Conservation (phyloP, 2,888 invertebrate species). For the Melanotus villosus region DNA sequence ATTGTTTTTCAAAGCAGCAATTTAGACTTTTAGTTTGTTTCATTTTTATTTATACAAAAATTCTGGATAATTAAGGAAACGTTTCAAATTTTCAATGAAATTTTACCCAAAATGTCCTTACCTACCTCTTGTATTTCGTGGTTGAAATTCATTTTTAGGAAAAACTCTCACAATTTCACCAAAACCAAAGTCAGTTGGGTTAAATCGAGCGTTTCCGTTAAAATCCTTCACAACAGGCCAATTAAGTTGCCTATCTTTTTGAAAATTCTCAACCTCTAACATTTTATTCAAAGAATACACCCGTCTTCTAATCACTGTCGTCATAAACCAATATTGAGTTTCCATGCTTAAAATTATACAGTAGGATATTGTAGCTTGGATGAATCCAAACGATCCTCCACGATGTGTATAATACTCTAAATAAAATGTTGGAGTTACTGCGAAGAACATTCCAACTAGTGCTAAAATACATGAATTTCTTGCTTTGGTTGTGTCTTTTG, state of each 20-base stretch:
- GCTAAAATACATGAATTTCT: not conserved
- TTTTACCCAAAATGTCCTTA: too few species aligned
- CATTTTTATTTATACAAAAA: too few species aligned
- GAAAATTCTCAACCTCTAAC: not conserved
- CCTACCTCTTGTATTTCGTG: too few species aligned
- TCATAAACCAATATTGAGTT: conserved; percentile 7
- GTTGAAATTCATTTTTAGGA: not conserved
- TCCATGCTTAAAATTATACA: not conserved
- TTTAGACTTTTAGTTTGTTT: too few species aligned
- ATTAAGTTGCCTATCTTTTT: too few species aligned
- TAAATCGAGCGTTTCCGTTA: too few species aligned
- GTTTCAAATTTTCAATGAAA: too few species aligned
- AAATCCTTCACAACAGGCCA: too few species aligned
- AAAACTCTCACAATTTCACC: too few species aligned
- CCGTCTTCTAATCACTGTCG: not conserved
- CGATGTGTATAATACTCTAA: not conserved
- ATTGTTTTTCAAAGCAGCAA: too few species aligned
- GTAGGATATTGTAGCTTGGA: not conserved
- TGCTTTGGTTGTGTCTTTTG: not conserved
- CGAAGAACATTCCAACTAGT: not conserved
- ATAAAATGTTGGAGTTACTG: not conserved
- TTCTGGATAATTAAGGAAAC: too few species aligned
- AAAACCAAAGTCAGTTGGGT: too few species aligned
- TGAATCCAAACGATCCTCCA: not conserved
- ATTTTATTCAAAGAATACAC: not conserved